Conservation (phyloP, 1,140 invertebrate genomes). For the Monomorium pharaonis region DNA sequence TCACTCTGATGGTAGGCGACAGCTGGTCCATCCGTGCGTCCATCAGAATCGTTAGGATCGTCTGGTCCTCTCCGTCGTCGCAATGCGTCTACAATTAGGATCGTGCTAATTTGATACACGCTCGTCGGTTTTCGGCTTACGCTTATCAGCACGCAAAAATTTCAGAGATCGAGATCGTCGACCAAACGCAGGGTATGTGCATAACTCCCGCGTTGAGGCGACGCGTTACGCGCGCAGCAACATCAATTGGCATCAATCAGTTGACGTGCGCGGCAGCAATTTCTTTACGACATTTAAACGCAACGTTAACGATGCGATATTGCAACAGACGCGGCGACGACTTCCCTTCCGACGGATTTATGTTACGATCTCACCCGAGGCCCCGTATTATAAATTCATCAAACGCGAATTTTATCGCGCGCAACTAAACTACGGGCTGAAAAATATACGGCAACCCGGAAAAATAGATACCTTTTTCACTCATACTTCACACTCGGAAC, state of each 20-base stretch:
- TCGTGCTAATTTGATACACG: slow-evolving; percentile 5
- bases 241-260: slow-evolving; percentile 79
- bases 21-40: slow-evolving; percentile 84
- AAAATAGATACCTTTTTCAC: background rate
- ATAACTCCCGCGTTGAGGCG: background rate
- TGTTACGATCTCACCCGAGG: background rate
- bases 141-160: slow-evolving; percentile 33
- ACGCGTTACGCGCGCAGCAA: slow-evolving; percentile 25
- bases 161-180: slow-evolving; percentile 32
- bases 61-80: slow-evolving; percentile 80
- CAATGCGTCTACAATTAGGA: slow-evolving; percentile 81
- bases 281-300: slow-evolving; percentile 73
- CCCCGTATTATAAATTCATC: slow-evolving; percentile 23
- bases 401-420: slow-evolving; percentile 3
- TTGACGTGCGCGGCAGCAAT: slow-evolving; percentile 67
- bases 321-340: background rate
- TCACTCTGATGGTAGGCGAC: slow-evolving; percentile 83
- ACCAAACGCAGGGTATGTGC: background rate
- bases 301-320: slow-evolving; percentile 28
- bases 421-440: background rate
- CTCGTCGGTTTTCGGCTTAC: background rate
- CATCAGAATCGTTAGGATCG: slow-evolving; percentile 83
- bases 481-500: background rate
- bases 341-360: background rate
- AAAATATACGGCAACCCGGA: background rate